Evolutionary conservation across 2,113 vertebrate species (phyloP), one percentile per base, ranked within the genome.

Genomic region (Penelope pileata): DNA sequence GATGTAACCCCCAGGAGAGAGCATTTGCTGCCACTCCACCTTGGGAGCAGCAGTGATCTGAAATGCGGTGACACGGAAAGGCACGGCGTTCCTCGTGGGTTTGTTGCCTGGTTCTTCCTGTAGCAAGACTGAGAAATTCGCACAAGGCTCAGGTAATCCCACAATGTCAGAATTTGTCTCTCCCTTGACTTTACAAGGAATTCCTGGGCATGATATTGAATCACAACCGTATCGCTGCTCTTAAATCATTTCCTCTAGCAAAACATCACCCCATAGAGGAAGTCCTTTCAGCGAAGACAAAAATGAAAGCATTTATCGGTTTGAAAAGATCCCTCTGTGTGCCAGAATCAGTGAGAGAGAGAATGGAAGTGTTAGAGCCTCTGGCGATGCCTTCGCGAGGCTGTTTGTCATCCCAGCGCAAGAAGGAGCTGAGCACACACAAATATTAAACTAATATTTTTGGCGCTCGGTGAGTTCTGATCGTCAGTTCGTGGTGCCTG

Each of bases 401-500:
- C 83, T 76, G 56, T 94, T 96, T 94, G 96, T 96, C 85, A 94
- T 91, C 68, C 74, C 17, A 16, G 91, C 93, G 56, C 64, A 43
- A 81, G 94, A 80, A 94, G 84, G 34, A 91, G 95, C 96, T 93
- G 90, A 96, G 94, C 76, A 64, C 80, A 88, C 88, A 91, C 96
- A 95, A 95, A 95, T 96, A 96, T 95, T 92, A 90, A 94, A 83
- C 91, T 95, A 91, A 96, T 90, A 94, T 86, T 96, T 96, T 79
- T 80, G 90, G 82, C 1, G 1, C 90, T 91, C 4, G 7, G 93
- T 84, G 91, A 68, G 72, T 97, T 94, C 91, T 95, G 92, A 93
- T 95, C 38, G 5, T 76, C 21, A 22, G 86, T 45, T 90, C 22
- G 0, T 1, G 4, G 64, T 4, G 90, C 91, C 90, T 2, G 24